phyloP scores from a whole-genome alignment of 1,140 invertebrate genomes.

The Bradysia coprophila region DNA sequence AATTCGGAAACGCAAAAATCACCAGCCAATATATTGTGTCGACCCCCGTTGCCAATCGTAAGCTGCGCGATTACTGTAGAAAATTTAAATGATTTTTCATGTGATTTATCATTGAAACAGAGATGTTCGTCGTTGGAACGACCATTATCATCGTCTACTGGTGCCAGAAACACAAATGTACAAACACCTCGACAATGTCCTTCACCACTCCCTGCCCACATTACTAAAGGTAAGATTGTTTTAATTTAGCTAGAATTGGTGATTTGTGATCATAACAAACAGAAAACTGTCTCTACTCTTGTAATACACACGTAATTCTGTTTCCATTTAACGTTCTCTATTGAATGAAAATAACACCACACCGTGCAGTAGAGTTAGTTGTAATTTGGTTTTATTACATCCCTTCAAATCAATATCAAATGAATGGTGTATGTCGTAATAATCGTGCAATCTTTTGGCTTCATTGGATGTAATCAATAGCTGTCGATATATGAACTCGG shows the following conservation, averaged over 20 bases:
- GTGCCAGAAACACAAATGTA: conserved; percentile 28
- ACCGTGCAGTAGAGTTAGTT: no score
- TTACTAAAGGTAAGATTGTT: conserved; percentile 47
- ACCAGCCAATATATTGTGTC: conserved; percentile 16
- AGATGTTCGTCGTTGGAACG: conserved; percentile 65
- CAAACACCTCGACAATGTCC: conserved; percentile 36
- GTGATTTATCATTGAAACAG: conserved; percentile 22
- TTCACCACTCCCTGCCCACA: conserved; percentile 48
- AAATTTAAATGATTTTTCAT: background rate
- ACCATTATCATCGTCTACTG: conserved; percentile 33
- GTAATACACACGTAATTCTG: no score
- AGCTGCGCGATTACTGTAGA: conserved; percentile 11
- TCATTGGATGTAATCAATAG: no score
- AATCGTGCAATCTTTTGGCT: no score
- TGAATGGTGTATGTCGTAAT: no score
- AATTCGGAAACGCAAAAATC: conserved; percentile 19
- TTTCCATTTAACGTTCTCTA: no score
- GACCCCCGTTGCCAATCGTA: conserved; percentile 42
- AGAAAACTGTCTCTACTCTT: background rate
- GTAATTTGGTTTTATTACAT: no score
- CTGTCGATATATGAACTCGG: no score
- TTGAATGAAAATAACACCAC: no score
- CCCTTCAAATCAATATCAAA: no score
- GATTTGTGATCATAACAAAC: background rate
- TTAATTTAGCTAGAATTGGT: no score